Conservation (phyloP, 2,888 invertebrate genomes). For the Habrosyne pyritoides region DNA sequence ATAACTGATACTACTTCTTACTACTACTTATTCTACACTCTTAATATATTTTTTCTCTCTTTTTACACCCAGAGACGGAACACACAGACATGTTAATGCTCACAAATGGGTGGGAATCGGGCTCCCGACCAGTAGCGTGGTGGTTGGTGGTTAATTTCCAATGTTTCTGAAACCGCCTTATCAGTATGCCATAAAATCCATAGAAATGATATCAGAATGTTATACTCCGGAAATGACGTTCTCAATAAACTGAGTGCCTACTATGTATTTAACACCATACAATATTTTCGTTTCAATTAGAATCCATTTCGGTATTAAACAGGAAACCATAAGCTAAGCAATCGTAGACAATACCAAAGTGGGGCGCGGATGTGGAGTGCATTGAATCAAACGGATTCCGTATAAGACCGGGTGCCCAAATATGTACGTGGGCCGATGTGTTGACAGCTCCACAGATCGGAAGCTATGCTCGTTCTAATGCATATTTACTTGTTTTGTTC, state of each 20-base stretch:
- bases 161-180: too few species aligned
- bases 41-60: too few species aligned
- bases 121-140: too few species aligned
- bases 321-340: constrained; percentile 61
- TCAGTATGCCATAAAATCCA: background rate
- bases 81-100: too few species aligned
- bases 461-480: constrained; percentile 17
- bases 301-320: constrained; percentile 41
- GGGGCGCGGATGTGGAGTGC: constrained; percentile 67
- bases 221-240: background rate
- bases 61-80: too few species aligned
- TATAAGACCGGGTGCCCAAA: constrained; percentile 36
- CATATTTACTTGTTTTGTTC: constrained; percentile 4
- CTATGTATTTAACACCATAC: background rate
- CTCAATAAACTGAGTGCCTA: background rate
- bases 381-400: constrained; percentile 62
- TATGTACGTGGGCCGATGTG: constrained; percentile 21
- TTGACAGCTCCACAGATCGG: constrained; percentile 34
- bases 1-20: too few species aligned
- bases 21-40: too few species aligned
- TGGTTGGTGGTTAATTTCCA: too few species aligned
- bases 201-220: background rate
- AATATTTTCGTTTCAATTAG: constrained; percentile 21
- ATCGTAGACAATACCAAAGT: constrained; percentile 58
- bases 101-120: too few species aligned